Percentiles rank a stretch among this genome's conserved stretches.
Conservation (phyloP, 2,797 vertebrate genomes). For the Atherinosoma microstoma region DNA sequence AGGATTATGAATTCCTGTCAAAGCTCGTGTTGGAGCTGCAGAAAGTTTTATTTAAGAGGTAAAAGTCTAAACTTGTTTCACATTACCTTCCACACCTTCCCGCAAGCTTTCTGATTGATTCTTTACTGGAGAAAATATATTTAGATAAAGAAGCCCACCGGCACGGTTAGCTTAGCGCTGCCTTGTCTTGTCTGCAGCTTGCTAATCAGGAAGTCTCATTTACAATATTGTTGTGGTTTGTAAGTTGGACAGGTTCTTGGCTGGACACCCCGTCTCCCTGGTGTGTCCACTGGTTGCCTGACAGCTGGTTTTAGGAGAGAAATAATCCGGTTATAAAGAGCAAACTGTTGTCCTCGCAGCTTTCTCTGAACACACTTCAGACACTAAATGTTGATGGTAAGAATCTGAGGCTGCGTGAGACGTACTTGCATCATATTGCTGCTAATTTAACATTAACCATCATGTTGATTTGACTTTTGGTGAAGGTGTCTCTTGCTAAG, state of each 20-base stretch:
- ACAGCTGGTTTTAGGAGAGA: background rate
- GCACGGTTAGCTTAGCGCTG: background rate
- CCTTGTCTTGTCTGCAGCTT: background rate
- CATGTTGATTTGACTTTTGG: no score
- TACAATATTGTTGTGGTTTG: conserved; percentile 1
- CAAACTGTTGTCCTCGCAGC: background rate
- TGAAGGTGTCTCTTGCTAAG: no score
- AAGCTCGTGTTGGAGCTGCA: background rate
- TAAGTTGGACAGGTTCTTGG: background rate
- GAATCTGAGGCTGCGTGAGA: no score
- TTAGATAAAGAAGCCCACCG: background rate
- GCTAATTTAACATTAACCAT: no score
- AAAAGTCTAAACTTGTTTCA: background rate
- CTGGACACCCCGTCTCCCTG: background rate
- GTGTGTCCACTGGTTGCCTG: background rate
- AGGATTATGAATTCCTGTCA: background rate
- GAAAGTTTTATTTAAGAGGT: background rate
- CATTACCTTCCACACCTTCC: background rate
- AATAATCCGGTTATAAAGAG: no score
- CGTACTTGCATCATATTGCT: no score
- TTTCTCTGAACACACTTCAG: background rate
- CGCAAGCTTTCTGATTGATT: background rate
- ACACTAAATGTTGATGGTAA: background rate
- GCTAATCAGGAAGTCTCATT: background rate
- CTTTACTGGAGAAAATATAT: background rate